phyloP scores from a whole-genome alignment of 1,140 invertebrate genomes.

The Penaeus chinensis region DNA sequence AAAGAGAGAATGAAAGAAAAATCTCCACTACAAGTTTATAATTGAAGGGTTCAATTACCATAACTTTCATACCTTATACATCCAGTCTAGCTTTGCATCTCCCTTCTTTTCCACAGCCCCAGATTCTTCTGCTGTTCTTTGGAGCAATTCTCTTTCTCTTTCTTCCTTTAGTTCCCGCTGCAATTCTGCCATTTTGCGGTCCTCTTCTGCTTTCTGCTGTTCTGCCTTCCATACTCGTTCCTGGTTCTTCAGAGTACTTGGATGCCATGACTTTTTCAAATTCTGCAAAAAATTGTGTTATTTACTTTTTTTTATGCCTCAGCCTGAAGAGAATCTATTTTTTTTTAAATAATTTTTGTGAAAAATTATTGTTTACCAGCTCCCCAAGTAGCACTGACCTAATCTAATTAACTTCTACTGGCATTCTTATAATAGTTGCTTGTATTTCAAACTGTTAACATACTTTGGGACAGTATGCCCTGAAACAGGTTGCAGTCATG shows the following conservation, averaged over 20 bases:
- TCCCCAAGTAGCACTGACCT: too few species aligned
- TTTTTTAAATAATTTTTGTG: too few species aligned
- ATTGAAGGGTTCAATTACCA: constrained; percentile 73
- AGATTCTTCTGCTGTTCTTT: constrained; percentile 74
- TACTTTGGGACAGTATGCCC: too few species aligned
- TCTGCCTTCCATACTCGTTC: constrained; percentile 83
- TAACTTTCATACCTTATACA: constrained; percentile 64
- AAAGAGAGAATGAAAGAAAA: too few species aligned
- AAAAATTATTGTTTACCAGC: too few species aligned
- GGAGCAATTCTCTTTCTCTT: constrained; percentile 40
- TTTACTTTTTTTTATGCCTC: too few species aligned
- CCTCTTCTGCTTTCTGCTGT: constrained; percentile 78
- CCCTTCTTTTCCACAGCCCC: constrained; percentile 75
- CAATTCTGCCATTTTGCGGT: constrained; percentile 76
- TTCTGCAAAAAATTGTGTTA: constrained; percentile 68
- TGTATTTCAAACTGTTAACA: too few species aligned
- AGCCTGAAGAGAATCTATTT: too few species aligned
- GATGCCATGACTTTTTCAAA: constrained; percentile 84
- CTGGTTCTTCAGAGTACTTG: constrained; percentile 81
- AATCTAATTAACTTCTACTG: too few species aligned
- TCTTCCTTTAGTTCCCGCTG: constrained; percentile 72
- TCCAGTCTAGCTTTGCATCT: constrained; percentile 71
- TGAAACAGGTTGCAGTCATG: too few species aligned
- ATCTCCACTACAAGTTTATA: not conserved
- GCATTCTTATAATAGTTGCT: too few species aligned